Evolutionary conservation across 2,113 vertebrate species (phyloP).

Genomic region (Ornithorhynchus anatinus): DNA sequence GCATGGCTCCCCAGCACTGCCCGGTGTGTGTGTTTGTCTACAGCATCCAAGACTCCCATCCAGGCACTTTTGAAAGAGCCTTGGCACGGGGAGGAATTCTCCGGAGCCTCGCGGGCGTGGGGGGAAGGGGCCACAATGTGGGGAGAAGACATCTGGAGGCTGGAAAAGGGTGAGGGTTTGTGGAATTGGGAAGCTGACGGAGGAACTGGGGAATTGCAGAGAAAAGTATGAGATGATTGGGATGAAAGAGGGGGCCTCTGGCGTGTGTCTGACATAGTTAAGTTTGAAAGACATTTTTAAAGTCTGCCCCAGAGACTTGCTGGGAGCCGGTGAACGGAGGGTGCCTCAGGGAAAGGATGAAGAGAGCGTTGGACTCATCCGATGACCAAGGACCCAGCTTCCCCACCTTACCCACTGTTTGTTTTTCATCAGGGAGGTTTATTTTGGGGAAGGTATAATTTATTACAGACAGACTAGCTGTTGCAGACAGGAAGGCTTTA

Average conservation of each 20-base stretch:
- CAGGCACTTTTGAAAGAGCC: no score
- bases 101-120: no score
- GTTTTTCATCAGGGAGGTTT: neutral
- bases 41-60: no score
- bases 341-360: neutral
- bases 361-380: neutral
- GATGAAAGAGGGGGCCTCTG: no score
- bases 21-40: no score
- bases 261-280: neutral
- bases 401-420: neutral
- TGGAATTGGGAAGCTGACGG: neutral
- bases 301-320: no score
- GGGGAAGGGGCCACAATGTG: no score
- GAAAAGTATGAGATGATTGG: neutral
- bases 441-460: neutral
- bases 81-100: no score
- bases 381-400: neutral
- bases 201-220: neutral
- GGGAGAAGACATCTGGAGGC: no score
- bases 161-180: neutral
- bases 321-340: no score
- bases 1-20: no score
- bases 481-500: accelerated
- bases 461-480: accelerated
- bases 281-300: no score